Evolutionary conservation across 2,888 invertebrate genomes (phyloP), one percentile per base, ranked within the genome.

Genomic region (Acanthosoma haemorrhoidale): DNA sequence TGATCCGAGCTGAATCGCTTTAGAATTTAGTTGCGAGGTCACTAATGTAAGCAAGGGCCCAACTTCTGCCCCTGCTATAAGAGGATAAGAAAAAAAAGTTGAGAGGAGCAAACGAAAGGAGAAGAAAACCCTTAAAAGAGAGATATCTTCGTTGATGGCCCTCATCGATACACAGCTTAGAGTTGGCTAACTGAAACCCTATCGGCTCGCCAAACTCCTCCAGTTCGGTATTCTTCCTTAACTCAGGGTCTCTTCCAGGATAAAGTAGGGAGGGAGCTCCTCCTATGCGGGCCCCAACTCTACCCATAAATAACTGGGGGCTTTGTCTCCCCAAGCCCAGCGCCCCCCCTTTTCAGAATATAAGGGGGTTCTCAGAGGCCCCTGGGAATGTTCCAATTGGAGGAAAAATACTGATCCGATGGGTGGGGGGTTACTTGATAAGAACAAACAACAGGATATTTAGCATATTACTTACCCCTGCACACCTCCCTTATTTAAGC

Each of bases 101-200:
- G 51, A 8, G 51, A 43, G 25, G 43, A 43, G 43, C 21, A 11
- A 21, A 43, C 3, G 21, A 13, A 43, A 43, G 29, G n/a, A n/a
- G n/a, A 3, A 51, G 51, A 25, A 25, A 25, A 25, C 51, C 51
- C 18, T 51, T 51, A 51, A 51, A 51, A 51, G 51, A 51, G 51
- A 51, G 51, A 51, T 51, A 51, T 51, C 25, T 21, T 18, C n/a
- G 3, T 36, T 61, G 61, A 61, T 61, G 61, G 61, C 38, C 38
- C 36, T 36, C 61, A 36, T 61, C 61, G 61, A 61, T 61, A 61
- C 61, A 36, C 34, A 36, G 61, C 61, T 61, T 61, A 36, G 36
- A 61, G 34, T 61, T 61, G 13, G 36, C 61, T 36, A 61, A 61
- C 61, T 36, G 61, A 61, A 61, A 61, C 61, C 61, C 61, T 34